phyloP scores from a whole-genome alignment of 2,797 vertebrate species.

The Pseudopleuronectes americanus region DNA sequence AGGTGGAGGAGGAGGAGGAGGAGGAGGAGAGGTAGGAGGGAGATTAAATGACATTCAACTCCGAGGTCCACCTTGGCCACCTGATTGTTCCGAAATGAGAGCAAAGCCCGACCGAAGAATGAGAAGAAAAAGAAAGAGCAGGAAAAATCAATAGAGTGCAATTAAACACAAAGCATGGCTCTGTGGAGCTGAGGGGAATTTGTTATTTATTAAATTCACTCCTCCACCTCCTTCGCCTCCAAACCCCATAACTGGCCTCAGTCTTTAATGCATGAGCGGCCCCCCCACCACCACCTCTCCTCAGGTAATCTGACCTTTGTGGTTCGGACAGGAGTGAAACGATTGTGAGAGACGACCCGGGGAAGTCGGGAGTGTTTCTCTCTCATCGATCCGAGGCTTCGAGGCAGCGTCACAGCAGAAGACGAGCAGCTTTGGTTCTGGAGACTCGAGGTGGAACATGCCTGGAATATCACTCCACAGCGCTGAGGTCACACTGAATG shows the following conservation, averaged over 20 bases:
- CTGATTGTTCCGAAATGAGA: conserved; percentile 85
- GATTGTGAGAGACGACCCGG: conserved; percentile 73
- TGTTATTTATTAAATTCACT: conserved; percentile 84
- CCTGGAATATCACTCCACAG: conserved; percentile 25
- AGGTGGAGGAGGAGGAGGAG: conserved; percentile 4
- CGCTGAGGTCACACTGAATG: conserved; percentile 1
- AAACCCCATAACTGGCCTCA: conserved; percentile 59
- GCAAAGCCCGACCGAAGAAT: conserved; percentile 66
- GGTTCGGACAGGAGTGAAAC: conserved; percentile 74
- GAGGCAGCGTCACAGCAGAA: conserved; percentile 37
- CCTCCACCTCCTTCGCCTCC: conserved; percentile 59
- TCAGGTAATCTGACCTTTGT: conserved; percentile 81
- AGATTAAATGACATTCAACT: conserved; percentile 74
- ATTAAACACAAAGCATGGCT: conserved; percentile 84
- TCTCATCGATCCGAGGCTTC: conserved; percentile 78
- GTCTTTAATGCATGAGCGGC: conserved; percentile 71
- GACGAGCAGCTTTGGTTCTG: conserved; percentile 47
- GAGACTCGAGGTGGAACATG: conserved; percentile 1
- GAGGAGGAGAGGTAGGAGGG: conserved; percentile 17
- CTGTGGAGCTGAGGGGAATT: conserved; percentile 77
- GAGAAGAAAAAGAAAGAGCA: conserved; percentile 64
- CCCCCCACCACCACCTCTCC: conserved; percentile 66
- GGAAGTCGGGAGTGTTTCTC: conserved; percentile 81
- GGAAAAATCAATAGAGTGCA: conserved; percentile 84
- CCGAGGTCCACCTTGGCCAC: conserved; percentile 74